Percentiles rank a stretch among this genome's conserved stretches.
Evolutionary conservation across 2,888 invertebrate genomes (phyloP).

Genomic region (Temnothorax rugatulus): DNA sequence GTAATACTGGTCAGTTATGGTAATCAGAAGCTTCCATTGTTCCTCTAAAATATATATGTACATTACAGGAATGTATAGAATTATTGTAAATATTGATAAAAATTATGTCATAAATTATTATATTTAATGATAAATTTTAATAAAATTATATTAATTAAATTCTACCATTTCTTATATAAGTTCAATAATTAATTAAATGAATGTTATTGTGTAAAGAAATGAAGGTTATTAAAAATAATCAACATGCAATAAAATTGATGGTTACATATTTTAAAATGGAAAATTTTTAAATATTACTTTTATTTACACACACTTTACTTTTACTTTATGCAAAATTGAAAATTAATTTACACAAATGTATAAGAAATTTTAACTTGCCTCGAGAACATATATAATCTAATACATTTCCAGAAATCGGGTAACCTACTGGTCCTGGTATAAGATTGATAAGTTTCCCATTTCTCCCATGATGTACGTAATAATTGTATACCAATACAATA

Average conservation of each 20-base stretch:
- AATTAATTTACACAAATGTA: background rate
- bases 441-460: constrained; percentile 6
- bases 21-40: background rate
- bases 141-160: no score
- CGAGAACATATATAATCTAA: background rate
- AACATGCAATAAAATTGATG: background rate
- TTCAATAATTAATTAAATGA: background rate
- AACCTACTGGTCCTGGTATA: background rate
- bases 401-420: background rate
- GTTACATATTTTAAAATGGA: background rate
- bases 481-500: background rate
- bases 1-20: background rate
- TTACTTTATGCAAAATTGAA: background rate
- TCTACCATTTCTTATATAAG: background rate
- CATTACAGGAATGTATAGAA: background rate
- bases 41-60: background rate
- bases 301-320: no score
- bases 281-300: background rate
- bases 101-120: no score
- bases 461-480: background rate
- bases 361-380: background rate
- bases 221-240: background rate
- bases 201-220: background rate
- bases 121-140: no score
- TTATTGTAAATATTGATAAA: background rate